A percentile compares a stretch with the other conserved stretches of the same genome.
These are phyloP conservation scores for Tricholauxania praeusta DNA, from an alignment of 2,888 invertebrate genomes.

Conservation along the genomic window DNA sequence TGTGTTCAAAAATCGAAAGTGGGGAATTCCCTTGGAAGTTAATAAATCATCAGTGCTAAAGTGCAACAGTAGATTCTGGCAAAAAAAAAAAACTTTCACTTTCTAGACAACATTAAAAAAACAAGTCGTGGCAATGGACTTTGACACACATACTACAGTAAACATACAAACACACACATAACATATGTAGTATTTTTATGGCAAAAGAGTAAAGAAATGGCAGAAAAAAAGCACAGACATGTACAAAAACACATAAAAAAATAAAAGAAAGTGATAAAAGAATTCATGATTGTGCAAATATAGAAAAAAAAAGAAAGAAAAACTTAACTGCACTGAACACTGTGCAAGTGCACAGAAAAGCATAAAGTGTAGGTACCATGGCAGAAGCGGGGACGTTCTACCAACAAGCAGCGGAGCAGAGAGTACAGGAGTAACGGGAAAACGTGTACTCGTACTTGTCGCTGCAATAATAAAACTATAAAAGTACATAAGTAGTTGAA, in stretches of 20 bases:
- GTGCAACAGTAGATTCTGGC: conserved; percentile 25
- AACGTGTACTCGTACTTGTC: conserved; percentile 43
- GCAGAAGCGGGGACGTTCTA: background rate
- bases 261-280: conserved; percentile 41
- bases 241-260: conserved; percentile 28
- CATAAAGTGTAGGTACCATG: background rate
- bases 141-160: conserved; percentile 24
- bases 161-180: conserved; percentile 8
- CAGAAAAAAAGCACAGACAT: background rate
- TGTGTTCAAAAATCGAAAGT: conserved; percentile 33
- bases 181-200: conserved; percentile 1
- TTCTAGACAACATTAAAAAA: conserved; percentile 31
- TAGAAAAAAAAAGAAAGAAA: conserved; percentile 30
- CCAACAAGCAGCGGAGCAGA: background rate
- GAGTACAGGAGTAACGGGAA: conserved; percentile 5
- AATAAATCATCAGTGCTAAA: conserved; percentile 39
- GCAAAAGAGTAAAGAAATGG: conserved; percentile 19
- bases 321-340: background rate
- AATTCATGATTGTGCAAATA: conserved; percentile 44
- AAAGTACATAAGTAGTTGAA: conserved; percentile 42
- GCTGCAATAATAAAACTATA: conserved; percentile 43
- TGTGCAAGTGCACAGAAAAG: conserved; percentile 24
- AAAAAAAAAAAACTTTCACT: conserved; percentile 24
- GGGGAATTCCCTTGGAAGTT: conserved; percentile 36
- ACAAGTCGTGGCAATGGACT: conserved; percentile 39